Percentiles rank a stretch among this genome's conserved stretches.
Evolutionary conservation across 2,888 invertebrate species (phyloP).

Genomic region (Serrognathus titanus): DNA sequence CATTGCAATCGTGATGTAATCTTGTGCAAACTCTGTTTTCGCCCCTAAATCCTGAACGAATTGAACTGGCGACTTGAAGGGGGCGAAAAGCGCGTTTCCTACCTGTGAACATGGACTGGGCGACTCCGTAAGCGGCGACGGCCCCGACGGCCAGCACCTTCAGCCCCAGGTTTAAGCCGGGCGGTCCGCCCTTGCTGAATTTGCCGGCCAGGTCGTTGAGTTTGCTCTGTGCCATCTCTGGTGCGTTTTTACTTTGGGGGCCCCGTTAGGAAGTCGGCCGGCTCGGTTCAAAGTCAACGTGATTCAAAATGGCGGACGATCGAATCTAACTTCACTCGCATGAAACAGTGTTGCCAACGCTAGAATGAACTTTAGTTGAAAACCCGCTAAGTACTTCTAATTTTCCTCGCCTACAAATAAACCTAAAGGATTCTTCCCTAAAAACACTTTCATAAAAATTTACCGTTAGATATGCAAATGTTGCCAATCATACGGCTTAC

Average conservation of each 20-base stretch:
- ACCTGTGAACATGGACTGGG: slow-evolving; percentile 92
- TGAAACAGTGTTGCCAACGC: too few species aligned
- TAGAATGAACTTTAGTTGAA: too few species aligned
- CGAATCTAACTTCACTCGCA: too few species aligned
- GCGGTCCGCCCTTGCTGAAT: slow-evolving; percentile 80
- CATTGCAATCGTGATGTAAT: background rate
- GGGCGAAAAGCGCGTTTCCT: slow-evolving; percentile 26
- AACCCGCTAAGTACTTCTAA: too few species aligned
- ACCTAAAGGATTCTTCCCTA: too few species aligned
- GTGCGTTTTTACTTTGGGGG: background rate
- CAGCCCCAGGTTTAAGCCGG: slow-evolving; percentile 76
- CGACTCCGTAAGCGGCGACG: slow-evolving; percentile 80
- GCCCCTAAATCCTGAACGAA: background rate
- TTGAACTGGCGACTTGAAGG: background rate
- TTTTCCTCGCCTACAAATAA: too few species aligned
- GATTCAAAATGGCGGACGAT: background rate
- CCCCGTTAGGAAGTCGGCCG: background rate
- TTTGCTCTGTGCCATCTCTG: slow-evolving; percentile 81
- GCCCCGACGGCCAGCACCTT: slow-evolving; percentile 82
- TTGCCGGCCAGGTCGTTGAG: slow-evolving; percentile 85
- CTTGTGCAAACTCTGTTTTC: background rate
- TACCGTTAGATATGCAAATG: too few species aligned
- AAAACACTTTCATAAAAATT: too few species aligned
- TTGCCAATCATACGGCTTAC: too few species aligned
- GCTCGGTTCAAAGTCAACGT: background rate